Percentiles rank a stretch among this genome's conserved stretches.
phyloP scores from a whole-genome alignment of 1,140 invertebrate genomes.

The Kradibia gibbosae region DNA sequence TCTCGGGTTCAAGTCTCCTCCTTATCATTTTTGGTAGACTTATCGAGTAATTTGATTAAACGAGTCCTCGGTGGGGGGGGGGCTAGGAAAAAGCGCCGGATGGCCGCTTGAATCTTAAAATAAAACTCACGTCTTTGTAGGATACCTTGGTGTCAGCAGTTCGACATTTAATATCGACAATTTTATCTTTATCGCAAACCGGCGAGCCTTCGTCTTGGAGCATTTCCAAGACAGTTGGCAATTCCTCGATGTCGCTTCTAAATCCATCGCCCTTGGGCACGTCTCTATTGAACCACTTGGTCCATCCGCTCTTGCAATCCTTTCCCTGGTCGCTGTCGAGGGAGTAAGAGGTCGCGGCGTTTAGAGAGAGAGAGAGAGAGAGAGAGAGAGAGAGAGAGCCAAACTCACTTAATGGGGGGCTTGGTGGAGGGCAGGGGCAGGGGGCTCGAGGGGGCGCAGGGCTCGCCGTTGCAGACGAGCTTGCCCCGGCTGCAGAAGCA shows the following conservation, averaged over 20 bases:
- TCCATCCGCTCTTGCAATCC: constrained; percentile 81
- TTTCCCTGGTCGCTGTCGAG: constrained; percentile 61
- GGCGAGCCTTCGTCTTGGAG: constrained; percentile 66
- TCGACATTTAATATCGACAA: constrained; percentile 83
- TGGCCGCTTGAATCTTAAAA: neutral
- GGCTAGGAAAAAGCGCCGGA: too few species aligned
- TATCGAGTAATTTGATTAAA: too few species aligned
- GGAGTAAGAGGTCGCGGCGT: too few species aligned
- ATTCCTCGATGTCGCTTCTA: constrained; percentile 75
- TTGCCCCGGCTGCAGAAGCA: constrained; percentile 82
- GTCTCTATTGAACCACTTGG: constrained; percentile 81
- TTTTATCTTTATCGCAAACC: constrained; percentile 76
- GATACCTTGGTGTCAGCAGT: constrained; percentile 76
- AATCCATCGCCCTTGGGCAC: constrained; percentile 68
- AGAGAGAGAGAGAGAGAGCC: too few species aligned
- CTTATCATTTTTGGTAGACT: too few species aligned
- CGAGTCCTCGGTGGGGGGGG: too few species aligned
- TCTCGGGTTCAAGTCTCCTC: too few species aligned
- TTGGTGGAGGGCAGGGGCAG: constrained; percentile 55
- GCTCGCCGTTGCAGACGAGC: constrained; percentile 80
- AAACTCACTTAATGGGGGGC: constrained; percentile 15
- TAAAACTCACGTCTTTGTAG: constrained; percentile 72
- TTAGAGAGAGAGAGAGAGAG: too few species aligned
- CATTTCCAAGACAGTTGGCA: constrained; percentile 74
- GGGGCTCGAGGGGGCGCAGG: constrained; percentile 72